Evolutionary conservation across 2,888 invertebrate species (phyloP), one percentile per base, ranked within the genome.

Genomic region (Sycophila texana): DNA sequence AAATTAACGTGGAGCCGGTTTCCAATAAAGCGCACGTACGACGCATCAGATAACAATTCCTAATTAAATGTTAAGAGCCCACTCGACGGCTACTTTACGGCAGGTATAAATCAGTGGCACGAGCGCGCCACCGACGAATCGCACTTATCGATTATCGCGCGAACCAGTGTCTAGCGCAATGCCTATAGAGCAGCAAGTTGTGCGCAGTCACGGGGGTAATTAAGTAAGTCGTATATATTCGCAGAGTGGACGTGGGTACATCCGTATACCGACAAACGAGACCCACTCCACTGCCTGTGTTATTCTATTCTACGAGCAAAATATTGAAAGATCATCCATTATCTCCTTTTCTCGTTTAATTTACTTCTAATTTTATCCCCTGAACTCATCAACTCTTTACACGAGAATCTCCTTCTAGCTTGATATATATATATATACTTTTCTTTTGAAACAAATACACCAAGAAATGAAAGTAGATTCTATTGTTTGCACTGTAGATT

Each of bases 51-150:
- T 76, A 73, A 80, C 80, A 74, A 77, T 77, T 77, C 70, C 77
- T 80, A 77, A 80, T 80, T 80, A 77, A 80, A 80, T 73, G 76
- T 80, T 77, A 74, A 77, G 77, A 80, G 70, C 55, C 66, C 30
- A 55, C 22, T 65, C 60, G 51, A 30, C 63, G 55, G 67, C 55
- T 76, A 73, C 70, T 80, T 80, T 80, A 77, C 68, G 70, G 65
- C 47, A 7, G 70, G 18, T 30, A 65, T 80, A 80, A 80, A 80
- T 80, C 80, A 77, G 53, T 30, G 18, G 67, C 55, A 20, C 68
- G 58, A 72, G 60, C 13, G 51, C 74, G 58, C 57, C 13, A 22
- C 77, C 20, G 73, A 80, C 72, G 73, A 76, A 76, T 79, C 49
- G 72, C 61, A 57, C 75, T 76, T 76, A 79, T 79, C 75, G 79